Evolutionary conservation across 2,113 vertebrate species (phyloP).

Genomic region (Menura novaehollandiae): DNA sequence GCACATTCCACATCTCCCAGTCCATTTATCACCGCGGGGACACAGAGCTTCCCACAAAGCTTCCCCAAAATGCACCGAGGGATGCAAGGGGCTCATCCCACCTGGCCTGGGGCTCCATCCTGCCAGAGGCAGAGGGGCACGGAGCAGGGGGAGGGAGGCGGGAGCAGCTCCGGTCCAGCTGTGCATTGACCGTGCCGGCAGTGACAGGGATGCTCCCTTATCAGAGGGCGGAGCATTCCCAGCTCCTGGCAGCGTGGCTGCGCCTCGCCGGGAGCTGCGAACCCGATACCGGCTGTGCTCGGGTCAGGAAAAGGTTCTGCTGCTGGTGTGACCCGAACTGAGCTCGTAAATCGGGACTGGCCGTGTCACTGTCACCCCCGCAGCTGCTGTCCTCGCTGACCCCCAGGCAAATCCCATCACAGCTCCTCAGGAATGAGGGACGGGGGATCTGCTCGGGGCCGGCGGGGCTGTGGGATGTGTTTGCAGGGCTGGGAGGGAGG

Average conservation of each 20-base stretch:
- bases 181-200: background rate
- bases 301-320: background rate
- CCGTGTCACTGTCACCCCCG: background rate
- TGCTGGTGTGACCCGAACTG: background rate
- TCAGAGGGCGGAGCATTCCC: background rate
- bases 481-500: background rate
- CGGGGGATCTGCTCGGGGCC: background rate
- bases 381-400: background rate
- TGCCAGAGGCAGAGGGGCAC: background rate
- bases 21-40: background rate
- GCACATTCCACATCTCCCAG: fast-evolving
- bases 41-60: background rate
- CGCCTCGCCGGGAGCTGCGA: background rate
- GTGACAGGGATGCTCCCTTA: background rate
- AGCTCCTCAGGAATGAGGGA: background rate
- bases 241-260: background rate
- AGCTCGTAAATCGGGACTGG: background rate
- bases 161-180: background rate
- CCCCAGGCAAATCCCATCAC: background rate
- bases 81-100: fast-evolving
- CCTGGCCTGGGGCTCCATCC: fast-evolving
- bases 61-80: background rate
- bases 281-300: background rate
- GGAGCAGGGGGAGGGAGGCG: background rate
- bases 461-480: background rate